Evolutionary conservation across 2,888 invertebrate genomes (phyloP).

Genomic region (Chelonus formosanus): DNA sequence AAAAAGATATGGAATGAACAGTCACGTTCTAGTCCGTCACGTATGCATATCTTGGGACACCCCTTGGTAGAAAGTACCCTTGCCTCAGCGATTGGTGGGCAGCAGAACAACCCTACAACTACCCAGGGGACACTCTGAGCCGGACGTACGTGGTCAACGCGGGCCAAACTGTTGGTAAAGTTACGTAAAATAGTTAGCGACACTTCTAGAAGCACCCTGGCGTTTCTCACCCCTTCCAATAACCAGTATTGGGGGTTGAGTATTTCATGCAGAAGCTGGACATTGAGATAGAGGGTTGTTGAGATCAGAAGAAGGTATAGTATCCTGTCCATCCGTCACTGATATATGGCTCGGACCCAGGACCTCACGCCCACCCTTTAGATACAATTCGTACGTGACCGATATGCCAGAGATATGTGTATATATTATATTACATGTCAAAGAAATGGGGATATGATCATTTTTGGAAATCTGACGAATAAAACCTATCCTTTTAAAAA

Average conservation of each 20-base stretch:
- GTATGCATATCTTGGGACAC: constrained; percentile 65
- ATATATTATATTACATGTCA: constrained; percentile 19
- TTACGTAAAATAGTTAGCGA: constrained; percentile 66
- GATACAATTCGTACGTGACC: constrained; percentile 61
- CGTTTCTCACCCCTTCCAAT: constrained; percentile 37
- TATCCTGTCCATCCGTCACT: constrained; percentile 56
- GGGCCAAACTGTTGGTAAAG: constrained; percentile 65
- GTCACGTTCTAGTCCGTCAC: constrained; percentile 61
- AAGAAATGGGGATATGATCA: constrained; percentile 5
- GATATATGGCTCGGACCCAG: constrained; percentile 55
- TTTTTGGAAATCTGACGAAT: constrained; percentile 17
- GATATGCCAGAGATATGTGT: constrained; percentile 48
- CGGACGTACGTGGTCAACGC: constrained; percentile 65
- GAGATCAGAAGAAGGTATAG: constrained; percentile 38
- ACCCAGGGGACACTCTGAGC: constrained; percentile 56
- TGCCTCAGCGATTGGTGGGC: constrained; percentile 26
- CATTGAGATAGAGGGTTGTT: constrained; percentile 22
- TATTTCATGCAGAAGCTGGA: constrained; percentile 30
- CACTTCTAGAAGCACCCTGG: constrained; percentile 54
- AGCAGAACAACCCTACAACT: constrained; percentile 20
- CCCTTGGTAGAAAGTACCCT: constrained; percentile 44
- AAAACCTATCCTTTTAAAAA: constrained; percentile 30
- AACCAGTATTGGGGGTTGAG: constrained; percentile 12
- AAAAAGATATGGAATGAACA: constrained; percentile 37
- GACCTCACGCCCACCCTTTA: constrained; percentile 52